Base-by-base conservation (phyloP, 2,797 vertebrate genomes). In the Pelochelys cantorii region DNA sequence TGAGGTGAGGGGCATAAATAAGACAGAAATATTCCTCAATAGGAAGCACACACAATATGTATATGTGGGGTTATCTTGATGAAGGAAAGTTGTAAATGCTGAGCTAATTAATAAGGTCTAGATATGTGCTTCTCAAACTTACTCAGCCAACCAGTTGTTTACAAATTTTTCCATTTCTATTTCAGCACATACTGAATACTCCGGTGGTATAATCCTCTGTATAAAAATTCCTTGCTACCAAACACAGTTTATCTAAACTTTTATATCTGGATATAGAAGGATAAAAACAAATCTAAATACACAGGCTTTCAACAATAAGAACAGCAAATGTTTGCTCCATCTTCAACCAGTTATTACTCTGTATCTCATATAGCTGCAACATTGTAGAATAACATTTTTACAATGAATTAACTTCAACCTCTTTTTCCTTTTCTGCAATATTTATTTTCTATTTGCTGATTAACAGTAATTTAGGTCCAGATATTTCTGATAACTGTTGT, bases 321-420 rank as follows among this genome's bases (percentile, higher is more conserved):
- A 3, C 31, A 55, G 13, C 42, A 20, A 83, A 54, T 55, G 29
- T 84, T 94, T 89, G 5, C 85, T 54, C 86, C 71, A 81, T 29
- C 75, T 65, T 83, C 52, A 48, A 53, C 25, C 48, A 79, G 79
- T 17, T 62, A 81, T 92, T 93, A 83, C 22, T 83, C 23, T 42
- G 48, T 85, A 54, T 86, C 79, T 88, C 37, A 48, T 65, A 14
- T 86, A 88, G 87, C 8, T 3, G 37, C 83, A 79, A 88, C 27
- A 81, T 31, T 81, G 54, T 83, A 90, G 75, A 83, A 93, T 85
- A 81, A 83, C 31, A 48, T 87, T 87, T 93, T 89, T 80, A 89
- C 29, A 87, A 53, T 62, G 2, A 94, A 68, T 83, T 84, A 0
- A 42, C 56, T 83, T 85, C 60, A 77, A 80, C 37, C 84, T 82